Evolutionary conservation across 2,888 invertebrate genomes (phyloP).

Genomic region (Leucophenga montana): DNA sequence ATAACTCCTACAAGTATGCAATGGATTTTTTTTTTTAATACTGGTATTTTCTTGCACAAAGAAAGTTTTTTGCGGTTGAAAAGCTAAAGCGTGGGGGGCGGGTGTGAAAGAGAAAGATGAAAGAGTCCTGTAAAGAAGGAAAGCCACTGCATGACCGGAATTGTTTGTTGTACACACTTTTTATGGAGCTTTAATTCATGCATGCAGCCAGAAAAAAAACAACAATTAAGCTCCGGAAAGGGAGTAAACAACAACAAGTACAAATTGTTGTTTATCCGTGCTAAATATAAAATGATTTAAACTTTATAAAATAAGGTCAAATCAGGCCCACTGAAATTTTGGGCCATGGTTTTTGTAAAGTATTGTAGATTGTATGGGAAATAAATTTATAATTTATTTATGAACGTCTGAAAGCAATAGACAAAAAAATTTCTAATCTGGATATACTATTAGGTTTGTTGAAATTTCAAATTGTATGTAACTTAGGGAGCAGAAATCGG

Average conservation of each 20-base stretch:
- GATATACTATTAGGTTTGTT: too few species aligned
- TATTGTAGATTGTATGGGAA: too few species aligned
- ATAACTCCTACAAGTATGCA: conserved; percentile 60
- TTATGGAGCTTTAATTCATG: conserved; percentile 51
- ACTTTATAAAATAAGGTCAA: background rate
- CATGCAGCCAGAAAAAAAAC: background rate
- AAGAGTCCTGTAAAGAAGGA: conserved; percentile 14
- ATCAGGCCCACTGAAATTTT: too few species aligned
- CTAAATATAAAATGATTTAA: background rate
- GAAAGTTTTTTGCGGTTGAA: conserved; percentile 35
- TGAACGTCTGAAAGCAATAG: too few species aligned
- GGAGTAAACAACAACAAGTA: background rate
- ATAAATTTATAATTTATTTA: too few species aligned
- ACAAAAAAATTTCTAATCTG: too few species aligned
- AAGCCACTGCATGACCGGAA: conserved; percentile 41
- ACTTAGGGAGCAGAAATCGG: too few species aligned
- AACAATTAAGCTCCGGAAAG: background rate
- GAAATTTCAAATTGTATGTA: too few species aligned
- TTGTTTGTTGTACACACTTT: conserved; percentile 54
- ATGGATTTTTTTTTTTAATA: conserved; percentile 38
- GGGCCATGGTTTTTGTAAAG: too few species aligned
- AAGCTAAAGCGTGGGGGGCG: background rate
- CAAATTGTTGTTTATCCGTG: background rate
- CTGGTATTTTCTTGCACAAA: conserved; percentile 27
- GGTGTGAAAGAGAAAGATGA: background rate